Evolutionary conservation across 2,888 invertebrate genomes (phyloP).

Genomic region (Desoria tigrina): DNA sequence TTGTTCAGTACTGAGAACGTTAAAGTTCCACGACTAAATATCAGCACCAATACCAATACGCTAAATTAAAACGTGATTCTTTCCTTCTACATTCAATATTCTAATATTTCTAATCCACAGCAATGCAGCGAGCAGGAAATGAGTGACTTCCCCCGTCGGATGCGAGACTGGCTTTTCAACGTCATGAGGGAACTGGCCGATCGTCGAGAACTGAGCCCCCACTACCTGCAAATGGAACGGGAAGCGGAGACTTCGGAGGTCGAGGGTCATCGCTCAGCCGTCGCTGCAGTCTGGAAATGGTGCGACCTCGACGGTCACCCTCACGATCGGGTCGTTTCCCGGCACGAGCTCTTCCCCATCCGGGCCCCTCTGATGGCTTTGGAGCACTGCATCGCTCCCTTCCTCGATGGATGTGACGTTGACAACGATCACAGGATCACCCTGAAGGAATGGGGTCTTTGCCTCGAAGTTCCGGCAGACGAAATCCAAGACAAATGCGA

Average conservation of each 20-base stretch:
- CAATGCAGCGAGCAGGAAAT: conserved; percentile 81
- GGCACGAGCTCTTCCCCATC: conserved; percentile 74
- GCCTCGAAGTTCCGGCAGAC: conserved; percentile 59
- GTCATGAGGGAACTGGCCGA: conserved; percentile 93
- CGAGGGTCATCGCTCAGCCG: conserved; percentile 79
- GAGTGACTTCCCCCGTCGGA: conserved; percentile 91
- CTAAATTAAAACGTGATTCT: neutral
- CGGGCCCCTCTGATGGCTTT: conserved; percentile 89
- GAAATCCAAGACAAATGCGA: conserved; percentile 80
- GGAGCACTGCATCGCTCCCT: conserved; percentile 97
- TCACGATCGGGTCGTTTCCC: conserved; percentile 63
- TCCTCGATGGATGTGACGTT: conserved; percentile 85
- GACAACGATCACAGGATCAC: conserved; percentile 88
- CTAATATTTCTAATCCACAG: conserved; percentile 56
- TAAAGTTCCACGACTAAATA: too few relatives aligned
- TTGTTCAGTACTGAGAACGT: too few relatives aligned
- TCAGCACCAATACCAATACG: neutral
- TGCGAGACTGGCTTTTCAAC: conserved; percentile 98
- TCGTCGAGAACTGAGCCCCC: conserved; percentile 76
- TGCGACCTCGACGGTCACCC: conserved; percentile 94
- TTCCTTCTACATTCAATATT: neutral
- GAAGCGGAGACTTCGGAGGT: conserved; percentile 76
- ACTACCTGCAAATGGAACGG: conserved; percentile 81
- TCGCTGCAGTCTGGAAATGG: conserved; percentile 98
- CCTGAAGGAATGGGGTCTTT: conserved; percentile 83